A percentile compares a stretch with the other conserved stretches of the same genome.
Evolutionary conservation across 2,113 vertebrate genomes (phyloP).

Genomic region (Albula glossodonta): DNA sequence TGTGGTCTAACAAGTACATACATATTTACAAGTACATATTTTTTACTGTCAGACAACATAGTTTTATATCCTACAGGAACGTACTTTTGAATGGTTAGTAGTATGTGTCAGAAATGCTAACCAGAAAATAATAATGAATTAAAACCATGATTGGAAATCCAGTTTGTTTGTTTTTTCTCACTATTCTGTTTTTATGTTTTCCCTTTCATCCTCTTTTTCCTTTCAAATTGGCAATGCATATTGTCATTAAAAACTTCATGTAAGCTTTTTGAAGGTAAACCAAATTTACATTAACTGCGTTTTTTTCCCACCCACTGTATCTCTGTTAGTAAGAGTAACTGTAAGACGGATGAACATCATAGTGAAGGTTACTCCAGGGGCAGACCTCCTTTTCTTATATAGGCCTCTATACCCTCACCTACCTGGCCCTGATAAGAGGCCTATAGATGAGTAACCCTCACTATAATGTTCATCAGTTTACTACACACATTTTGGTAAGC

Average conservation of each 20-base stretch:
- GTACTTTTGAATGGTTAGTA: neutral
- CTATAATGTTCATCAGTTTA: no score
- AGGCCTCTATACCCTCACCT: neutral
- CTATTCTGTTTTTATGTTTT: neutral
- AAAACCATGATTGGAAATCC: neutral
- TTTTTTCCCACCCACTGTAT: neutral
- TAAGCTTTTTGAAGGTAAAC: neutral
- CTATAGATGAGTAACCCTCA: no score
- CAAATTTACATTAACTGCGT: neutral
- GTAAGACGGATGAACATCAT: neutral
- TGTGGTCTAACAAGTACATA: neutral
- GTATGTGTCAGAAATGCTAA: neutral
- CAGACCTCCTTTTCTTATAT: neutral
- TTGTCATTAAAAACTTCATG: neutral
- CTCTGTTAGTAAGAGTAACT: neutral
- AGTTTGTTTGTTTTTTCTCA: neutral
- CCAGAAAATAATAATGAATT: neutral
- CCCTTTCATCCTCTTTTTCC: neutral
- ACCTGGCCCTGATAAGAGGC: no score
- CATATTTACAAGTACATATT: neutral
- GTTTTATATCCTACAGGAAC: neutral
- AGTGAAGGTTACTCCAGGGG: neutral
- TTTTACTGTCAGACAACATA: neutral
- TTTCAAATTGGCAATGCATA: neutral
- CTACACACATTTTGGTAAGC: no score